These are phyloP conservation scores for Ceyx melanurus DNA, from an alignment of 2,113 vertebrate genomes.

Conservation along the genomic window DNA sequence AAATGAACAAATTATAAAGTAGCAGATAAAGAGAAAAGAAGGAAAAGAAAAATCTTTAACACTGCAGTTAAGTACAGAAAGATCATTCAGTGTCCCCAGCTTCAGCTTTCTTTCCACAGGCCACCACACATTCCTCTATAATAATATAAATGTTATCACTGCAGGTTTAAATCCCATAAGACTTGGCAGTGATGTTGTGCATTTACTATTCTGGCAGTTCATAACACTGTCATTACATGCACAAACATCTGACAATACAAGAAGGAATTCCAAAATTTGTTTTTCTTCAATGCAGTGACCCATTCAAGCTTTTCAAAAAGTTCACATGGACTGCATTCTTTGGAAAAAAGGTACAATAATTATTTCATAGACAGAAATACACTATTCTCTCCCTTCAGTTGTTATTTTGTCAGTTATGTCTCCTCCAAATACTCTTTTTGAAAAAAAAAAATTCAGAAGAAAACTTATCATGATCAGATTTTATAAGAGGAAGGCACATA, in stretches of 20 bases:
- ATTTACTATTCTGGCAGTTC: slow-evolving; percentile 10
- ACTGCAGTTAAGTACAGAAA: not conserved
- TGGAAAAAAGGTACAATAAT: not conserved
- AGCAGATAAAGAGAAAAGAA: not conserved
- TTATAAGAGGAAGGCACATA: not conserved
- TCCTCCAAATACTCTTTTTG: not conserved
- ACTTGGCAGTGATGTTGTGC: not conserved
- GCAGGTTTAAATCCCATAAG: not conserved
- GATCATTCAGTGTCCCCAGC: not conserved
- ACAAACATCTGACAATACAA: slow-evolving; percentile 7
- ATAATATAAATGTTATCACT: slow-evolving; percentile 31
- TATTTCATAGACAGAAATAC: not conserved
- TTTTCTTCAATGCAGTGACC: not conserved
- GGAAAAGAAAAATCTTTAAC: not conserved
- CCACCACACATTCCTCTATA: not conserved
- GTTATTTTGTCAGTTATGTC: not conserved
- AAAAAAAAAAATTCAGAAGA: not conserved
- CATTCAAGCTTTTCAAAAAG: not conserved
- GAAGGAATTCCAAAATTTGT: slow-evolving; percentile 4
- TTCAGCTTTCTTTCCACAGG: not conserved
- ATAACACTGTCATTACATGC: slow-evolving; percentile 21
- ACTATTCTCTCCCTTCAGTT: not conserved
- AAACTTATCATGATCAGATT: not conserved
- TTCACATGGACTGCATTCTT: not conserved
- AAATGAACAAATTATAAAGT: not conserved